These are phyloP conservation scores for Bovichtus diacanthus DNA, from an alignment of 2,797 vertebrate species.

Conservation along the genomic window DNA sequence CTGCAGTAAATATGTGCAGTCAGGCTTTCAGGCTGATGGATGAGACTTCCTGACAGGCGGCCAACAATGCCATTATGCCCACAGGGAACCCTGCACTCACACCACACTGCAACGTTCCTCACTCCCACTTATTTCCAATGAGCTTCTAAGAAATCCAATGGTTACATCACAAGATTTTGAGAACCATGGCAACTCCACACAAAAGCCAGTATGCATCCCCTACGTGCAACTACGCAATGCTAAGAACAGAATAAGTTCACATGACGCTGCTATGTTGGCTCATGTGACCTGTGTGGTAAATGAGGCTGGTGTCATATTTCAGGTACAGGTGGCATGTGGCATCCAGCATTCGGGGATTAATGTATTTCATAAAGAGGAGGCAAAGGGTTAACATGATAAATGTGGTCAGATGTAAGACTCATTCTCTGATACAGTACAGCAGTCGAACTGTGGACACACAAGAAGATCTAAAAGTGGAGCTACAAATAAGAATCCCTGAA, in stretches of 20 bases:
- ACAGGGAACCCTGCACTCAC: slow-evolving; percentile 65
- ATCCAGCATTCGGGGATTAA: slow-evolving; percentile 6
- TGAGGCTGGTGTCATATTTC: slow-evolving; percentile 53
- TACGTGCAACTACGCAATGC: slow-evolving; percentile 33
- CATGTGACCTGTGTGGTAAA: slow-evolving; percentile 23
- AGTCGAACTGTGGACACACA: neutral
- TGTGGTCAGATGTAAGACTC: neutral
- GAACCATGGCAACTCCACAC: slow-evolving; percentile 69
- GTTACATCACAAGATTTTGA: slow-evolving; percentile 72
- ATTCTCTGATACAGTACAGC: slow-evolving; percentile 2
- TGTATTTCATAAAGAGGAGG: neutral
- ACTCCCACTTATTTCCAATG: slow-evolving; percentile 62
- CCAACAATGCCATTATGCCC: slow-evolving; percentile 58
- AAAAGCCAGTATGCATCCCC: slow-evolving; percentile 66
- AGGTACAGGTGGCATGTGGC: slow-evolving; percentile 45
- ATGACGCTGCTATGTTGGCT: slow-evolving; percentile 58
- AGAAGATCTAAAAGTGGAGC: slow-evolving; percentile 5
- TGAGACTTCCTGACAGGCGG: slow-evolving; percentile 52
- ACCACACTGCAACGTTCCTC: slow-evolving; percentile 76
- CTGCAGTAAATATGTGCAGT: slow-evolving; percentile 40
- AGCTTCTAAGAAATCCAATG: slow-evolving; percentile 72
- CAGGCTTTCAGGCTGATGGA: slow-evolving; percentile 52
- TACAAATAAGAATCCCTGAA: neutral
- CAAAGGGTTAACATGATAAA: neutral
- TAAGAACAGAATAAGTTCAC: slow-evolving; percentile 53